phyloP scores from a whole-genome alignment of 2,888 invertebrate genomes.

The Resseliella maxima region DNA sequence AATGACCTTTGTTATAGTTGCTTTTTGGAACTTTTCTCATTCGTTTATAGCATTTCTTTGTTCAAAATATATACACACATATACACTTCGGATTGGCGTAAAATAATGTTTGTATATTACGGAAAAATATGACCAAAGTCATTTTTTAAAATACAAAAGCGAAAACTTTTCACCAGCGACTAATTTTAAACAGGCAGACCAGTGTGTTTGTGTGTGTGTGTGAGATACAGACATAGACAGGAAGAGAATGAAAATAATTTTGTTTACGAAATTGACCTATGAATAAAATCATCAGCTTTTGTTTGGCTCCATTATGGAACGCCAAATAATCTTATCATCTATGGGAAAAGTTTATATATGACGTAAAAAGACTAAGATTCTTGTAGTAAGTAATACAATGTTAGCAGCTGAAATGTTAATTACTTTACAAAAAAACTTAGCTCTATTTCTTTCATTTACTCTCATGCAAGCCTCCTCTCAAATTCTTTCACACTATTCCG shows the following conservation, averaged over 20 bases:
- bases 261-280: slow-evolving; percentile 54
- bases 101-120: neutral
- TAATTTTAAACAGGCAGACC: neutral
- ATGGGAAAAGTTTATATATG: neutral
- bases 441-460: neutral
- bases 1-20: slow-evolving; percentile 51
- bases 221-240: no score
- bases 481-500: no score
- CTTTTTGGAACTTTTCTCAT: neutral
- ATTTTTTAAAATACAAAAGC: neutral
- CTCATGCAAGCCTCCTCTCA: neutral
- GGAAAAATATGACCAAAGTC: slow-evolving; percentile 7
- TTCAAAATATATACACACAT: no score
- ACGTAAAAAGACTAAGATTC: neutral
- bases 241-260: neutral
- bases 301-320: neutral
- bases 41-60: neutral
- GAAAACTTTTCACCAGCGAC: neutral
- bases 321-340: slow-evolving; percentile 31
- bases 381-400: neutral
- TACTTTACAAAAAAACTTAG: slow-evolving; percentile 28
- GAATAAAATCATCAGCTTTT: slow-evolving; percentile 45
- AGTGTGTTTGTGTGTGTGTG: neutral
- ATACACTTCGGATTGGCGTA: no score
- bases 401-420: slow-evolving; percentile 29